Percentiles rank a stretch among this genome's conserved stretches.
phyloP scores from a whole-genome alignment of 2,797 vertebrate genomes.

The Clangula hyemalis region DNA sequence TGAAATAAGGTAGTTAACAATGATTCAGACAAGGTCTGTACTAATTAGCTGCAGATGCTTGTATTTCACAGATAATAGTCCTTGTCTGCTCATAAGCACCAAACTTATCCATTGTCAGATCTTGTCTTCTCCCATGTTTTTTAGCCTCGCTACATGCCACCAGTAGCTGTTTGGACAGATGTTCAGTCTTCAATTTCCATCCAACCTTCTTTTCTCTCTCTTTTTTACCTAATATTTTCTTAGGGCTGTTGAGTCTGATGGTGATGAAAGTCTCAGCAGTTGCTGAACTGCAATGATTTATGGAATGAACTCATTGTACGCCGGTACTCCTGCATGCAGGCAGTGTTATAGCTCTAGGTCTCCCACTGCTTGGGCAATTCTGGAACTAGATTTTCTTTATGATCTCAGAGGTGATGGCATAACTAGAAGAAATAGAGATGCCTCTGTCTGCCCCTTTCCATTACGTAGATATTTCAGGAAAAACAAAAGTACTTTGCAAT shows the following conservation, averaged over 20 bases:
- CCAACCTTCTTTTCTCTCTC: neutral
- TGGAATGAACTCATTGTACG: neutral
- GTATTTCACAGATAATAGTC: neutral
- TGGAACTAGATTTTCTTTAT: neutral
- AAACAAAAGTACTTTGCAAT: neutral
- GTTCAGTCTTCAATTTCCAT: neutral
- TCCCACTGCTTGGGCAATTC: neutral
- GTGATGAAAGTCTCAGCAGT: neutral
- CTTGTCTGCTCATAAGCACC: neutral
- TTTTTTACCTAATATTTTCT: neutral
- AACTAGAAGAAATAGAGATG: neutral
- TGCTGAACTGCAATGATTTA: neutral
- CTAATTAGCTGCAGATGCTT: neutral
- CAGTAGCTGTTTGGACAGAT: neutral
- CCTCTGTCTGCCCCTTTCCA: neutral
- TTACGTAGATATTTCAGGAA: neutral
- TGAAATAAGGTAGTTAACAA: neutral
- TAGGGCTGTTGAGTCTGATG: neutral
- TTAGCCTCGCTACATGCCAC: accelerated
- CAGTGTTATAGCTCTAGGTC: neutral
- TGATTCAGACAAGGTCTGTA: neutral
- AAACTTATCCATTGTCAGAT: neutral
- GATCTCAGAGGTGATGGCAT: neutral
- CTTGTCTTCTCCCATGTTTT: neutral
- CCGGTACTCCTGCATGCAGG: neutral